phyloP scores from a whole-genome alignment of 92 coral and sea anemone genomes.

The Epizoanthus illoricatus region DNA sequence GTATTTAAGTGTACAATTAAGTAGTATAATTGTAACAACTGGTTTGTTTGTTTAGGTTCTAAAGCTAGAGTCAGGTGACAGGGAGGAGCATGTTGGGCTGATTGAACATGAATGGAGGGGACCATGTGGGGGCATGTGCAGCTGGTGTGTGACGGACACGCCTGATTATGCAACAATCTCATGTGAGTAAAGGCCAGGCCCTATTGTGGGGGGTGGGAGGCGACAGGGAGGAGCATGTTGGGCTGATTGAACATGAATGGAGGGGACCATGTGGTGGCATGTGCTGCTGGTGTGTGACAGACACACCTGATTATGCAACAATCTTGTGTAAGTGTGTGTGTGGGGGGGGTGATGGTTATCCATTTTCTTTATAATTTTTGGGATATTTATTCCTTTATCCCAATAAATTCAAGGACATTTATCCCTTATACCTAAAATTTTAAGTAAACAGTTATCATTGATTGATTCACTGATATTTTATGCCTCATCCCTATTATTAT shows the following conservation, averaged over 20 bases:
- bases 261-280: slow-evolving; percentile 86
- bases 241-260: slow-evolving; percentile 78
- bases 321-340: slow-evolving; percentile 84
- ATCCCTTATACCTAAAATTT: too few species aligned
- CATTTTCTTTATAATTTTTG: too few species aligned
- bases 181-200: slow-evolving; percentile 56
- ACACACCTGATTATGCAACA: slow-evolving; percentile 66
- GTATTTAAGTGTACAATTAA: too few species aligned
- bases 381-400: too few species aligned
- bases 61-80: not conserved
- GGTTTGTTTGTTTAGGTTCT: not conserved
- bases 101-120: slow-evolving; percentile 89
- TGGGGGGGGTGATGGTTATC: too few species aligned
- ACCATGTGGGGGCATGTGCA: slow-evolving; percentile 75
- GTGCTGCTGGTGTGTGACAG: slow-evolving; percentile 84
- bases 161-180: slow-evolving; percentile 66
- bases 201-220: too few species aligned
- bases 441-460: too few species aligned
- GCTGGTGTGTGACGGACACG: slow-evolving; percentile 84
- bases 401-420: too few species aligned
- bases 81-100: slow-evolving; percentile 60
- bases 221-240: slow-evolving; percentile 52
- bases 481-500: too few species aligned
- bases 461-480: too few species aligned
- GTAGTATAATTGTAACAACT: too few species aligned